phyloP scores from a whole-genome alignment of 2,888 invertebrate species.

The Cybosia mesomella region DNA sequence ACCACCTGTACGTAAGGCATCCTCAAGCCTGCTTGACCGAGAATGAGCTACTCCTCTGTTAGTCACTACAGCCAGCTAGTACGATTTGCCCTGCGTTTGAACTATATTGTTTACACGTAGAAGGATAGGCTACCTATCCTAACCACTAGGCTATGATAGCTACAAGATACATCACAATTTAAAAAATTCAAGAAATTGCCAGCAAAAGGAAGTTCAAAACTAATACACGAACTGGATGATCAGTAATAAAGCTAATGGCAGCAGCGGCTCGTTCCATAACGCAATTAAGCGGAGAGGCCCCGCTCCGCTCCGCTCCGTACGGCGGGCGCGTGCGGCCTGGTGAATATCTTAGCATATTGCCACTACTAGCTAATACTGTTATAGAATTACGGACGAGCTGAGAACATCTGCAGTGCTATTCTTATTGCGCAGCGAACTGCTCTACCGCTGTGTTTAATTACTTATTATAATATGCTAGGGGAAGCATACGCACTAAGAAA shows the following conservation, averaged over 20 bases:
- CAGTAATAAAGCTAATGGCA: constrained; percentile 59
- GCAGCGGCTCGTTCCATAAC: constrained; percentile 53
- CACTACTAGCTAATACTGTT: constrained; percentile 51
- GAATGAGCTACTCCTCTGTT: too few relatives aligned
- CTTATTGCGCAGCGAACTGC: constrained; percentile 14
- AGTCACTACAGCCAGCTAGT: too few relatives aligned
- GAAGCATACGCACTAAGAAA: too few relatives aligned
- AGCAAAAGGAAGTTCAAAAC: constrained; percentile 33
- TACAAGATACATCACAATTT: background rate
- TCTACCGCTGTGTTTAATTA: constrained; percentile 10
- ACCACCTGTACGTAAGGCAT: too few relatives aligned
- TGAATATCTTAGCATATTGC: constrained; percentile 65
- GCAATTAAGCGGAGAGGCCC: constrained; percentile 49
- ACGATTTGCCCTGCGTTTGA: too few relatives aligned
- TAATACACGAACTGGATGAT: constrained; percentile 42
- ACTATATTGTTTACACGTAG: too few relatives aligned
- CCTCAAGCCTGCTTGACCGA: too few relatives aligned
- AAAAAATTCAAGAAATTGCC: constrained; percentile 6
- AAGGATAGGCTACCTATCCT: too few relatives aligned
- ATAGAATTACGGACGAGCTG: constrained; percentile 44
- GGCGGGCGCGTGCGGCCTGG: constrained; percentile 27
- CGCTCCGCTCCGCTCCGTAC: constrained; percentile 19
- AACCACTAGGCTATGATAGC: background rate
- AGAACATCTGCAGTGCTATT: constrained; percentile 29
- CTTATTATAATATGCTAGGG: background rate